Conservation (phyloP, 2,888 invertebrate genomes). For the Perithous albicinctus region DNA sequence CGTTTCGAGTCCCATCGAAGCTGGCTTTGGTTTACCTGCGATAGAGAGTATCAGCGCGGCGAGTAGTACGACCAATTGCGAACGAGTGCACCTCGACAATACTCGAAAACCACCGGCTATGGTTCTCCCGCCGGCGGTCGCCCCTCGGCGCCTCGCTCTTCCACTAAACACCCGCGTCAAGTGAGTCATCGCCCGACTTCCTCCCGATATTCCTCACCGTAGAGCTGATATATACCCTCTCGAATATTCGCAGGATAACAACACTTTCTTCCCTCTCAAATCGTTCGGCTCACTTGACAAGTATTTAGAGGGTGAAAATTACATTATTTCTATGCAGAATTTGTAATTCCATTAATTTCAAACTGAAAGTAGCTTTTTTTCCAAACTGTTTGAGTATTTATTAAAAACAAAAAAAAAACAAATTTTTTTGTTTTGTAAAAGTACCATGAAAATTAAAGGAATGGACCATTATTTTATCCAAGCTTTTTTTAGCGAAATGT, state of each 20-base stretch:
- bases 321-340: too few species aligned
- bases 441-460: too few species aligned
- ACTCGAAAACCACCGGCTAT: slow-evolving; percentile 60
- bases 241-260: slow-evolving; percentile 14
- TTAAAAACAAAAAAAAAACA: too few species aligned
- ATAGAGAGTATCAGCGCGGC: slow-evolving; percentile 64
- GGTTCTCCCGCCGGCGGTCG: slow-evolving; percentile 55
- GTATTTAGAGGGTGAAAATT: not conserved
- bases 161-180: slow-evolving; percentile 65
- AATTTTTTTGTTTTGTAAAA: too few species aligned
- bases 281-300: not conserved
- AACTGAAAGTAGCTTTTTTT: too few species aligned
- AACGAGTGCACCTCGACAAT: slow-evolving; percentile 64
- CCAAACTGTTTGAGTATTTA: too few species aligned
- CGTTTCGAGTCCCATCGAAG: slow-evolving; percentile 9
- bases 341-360: too few species aligned
- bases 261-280: not conserved
- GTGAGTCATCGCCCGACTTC: slow-evolving; percentile 57
- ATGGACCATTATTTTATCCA: too few species aligned
- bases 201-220: slow-evolving; percentile 31
- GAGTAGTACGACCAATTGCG: slow-evolving; percentile 64
- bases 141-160: slow-evolving; percentile 61
- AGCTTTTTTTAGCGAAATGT: too few species aligned
- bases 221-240: slow-evolving; percentile 3
- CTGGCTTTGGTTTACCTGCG: slow-evolving; percentile 64